phyloP scores from a whole-genome alignment of 1,140 invertebrate species.

The Ceratina australensis region DNA sequence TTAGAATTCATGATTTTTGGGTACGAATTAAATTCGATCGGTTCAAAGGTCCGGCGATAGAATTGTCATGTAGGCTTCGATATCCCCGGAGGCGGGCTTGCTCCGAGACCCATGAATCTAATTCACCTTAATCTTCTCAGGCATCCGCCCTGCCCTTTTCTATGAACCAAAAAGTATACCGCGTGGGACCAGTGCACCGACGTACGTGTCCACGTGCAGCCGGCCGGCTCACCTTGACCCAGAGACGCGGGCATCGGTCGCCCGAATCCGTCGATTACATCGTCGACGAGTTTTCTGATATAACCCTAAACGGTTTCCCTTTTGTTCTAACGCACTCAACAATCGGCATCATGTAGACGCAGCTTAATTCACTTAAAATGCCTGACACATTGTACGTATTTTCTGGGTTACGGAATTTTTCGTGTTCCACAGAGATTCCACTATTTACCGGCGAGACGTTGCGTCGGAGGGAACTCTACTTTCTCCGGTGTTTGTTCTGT shows the following conservation, averaged over 20 bases:
- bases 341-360: no score
- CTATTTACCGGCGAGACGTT: neutral
- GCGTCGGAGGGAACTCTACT: slow-evolving; percentile 10
- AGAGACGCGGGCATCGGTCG: slow-evolving; percentile 59
- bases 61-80: no score
- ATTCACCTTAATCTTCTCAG: neutral
- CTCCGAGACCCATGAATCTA: neutral
- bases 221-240: slow-evolving; percentile 71
- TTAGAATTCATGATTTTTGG: no score
- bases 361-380: neutral
- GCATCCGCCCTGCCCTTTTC: neutral
- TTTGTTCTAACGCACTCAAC: neutral
- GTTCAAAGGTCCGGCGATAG: no score
- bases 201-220: slow-evolving; percentile 51
- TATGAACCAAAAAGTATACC: neutral
- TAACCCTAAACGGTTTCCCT: slow-evolving; percentile 44
- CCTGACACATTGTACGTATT: no score
- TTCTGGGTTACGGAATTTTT: neutral
- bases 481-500: slow-evolving; percentile 15
- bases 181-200: slow-evolving; percentile 48
- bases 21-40: no score
- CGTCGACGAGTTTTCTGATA: slow-evolving; percentile 63
- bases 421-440: no score
- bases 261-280: slow-evolving; percentile 61
- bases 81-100: no score